These are phyloP conservation scores for Callitettix versicolor DNA, from an alignment of 1,140 invertebrate genomes.

Conservation along the genomic window DNA sequence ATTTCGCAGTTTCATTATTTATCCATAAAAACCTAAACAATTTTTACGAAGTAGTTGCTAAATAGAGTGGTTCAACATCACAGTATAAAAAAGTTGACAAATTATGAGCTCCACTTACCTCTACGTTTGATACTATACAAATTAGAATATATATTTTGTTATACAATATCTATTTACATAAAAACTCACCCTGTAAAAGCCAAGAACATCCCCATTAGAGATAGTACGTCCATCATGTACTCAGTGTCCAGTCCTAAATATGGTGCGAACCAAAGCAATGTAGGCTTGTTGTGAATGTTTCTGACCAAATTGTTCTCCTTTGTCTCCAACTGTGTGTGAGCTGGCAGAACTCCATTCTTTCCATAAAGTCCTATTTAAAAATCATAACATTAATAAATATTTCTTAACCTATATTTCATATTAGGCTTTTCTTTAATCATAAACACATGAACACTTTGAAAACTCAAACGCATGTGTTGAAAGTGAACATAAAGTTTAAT, in stretches of 20 bases:
- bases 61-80: too few species aligned
- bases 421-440: background rate
- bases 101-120: too few species aligned
- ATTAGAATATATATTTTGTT: too few species aligned
- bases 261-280: conserved; percentile 57
- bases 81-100: too few species aligned
- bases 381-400: background rate
- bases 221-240: conserved; percentile 59
- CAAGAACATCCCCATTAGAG: conserved; percentile 51
- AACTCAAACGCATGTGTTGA: too few species aligned
- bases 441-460: background rate
- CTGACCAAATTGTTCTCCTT: conserved; percentile 18
- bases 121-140: too few species aligned
- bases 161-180: too few species aligned
- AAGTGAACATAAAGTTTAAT: too few species aligned
- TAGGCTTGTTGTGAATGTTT: conserved; percentile 50
- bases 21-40: too few species aligned
- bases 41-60: too few species aligned
- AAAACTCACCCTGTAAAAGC: conserved; percentile 54
- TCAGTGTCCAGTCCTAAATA: conserved; percentile 54
- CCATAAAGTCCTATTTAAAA: conserved; percentile 70
- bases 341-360: conserved; percentile 67
- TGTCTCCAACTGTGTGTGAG: conserved; percentile 42
- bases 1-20: too few species aligned
- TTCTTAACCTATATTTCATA: conserved; percentile 10